phyloP scores from a whole-genome alignment of 2,888 invertebrate species.

The Nasonovia ribisnigri region DNA sequence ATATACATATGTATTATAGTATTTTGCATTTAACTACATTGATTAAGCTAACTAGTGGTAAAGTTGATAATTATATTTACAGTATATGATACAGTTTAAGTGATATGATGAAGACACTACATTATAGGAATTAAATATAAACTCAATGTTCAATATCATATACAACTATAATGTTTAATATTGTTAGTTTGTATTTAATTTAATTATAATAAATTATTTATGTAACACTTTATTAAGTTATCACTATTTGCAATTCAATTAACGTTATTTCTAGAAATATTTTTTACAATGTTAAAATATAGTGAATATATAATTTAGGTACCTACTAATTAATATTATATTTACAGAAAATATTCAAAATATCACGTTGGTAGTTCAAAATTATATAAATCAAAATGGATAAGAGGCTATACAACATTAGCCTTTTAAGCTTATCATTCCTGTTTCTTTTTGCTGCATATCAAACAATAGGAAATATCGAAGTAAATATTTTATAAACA shows the following conservation, averaged over 20 bases:
- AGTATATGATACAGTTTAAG: not conserved
- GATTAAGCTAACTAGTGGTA: not conserved
- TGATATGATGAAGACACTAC: not conserved
- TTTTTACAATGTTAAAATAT: not conserved
- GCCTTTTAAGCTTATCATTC: constrained; percentile 91
- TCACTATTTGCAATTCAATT: not conserved
- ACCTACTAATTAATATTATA: not conserved
- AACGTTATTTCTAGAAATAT: not conserved
- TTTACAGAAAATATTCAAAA: constrained; percentile 21
- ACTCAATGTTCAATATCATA: too few relatives aligned
- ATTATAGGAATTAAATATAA: not conserved
- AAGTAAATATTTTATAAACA: constrained; percentile 76
- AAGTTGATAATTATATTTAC: not conserved
- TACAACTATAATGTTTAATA: not conserved
- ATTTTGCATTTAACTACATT: not conserved
- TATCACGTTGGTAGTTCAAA: not conserved
- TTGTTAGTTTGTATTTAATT: not conserved
- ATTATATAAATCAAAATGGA: constrained; percentile 57
- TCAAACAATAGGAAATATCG: constrained; percentile 96
- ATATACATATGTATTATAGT: too few relatives aligned
- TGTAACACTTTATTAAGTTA: not conserved
- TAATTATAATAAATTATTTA: not conserved
- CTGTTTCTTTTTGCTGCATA: constrained; percentile 98
- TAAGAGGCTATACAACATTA: constrained; percentile 79
- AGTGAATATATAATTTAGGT: not conserved